Evolutionary conservation across 2,888 invertebrate genomes (phyloP).

Genomic region (Heliconius cydno): DNA sequence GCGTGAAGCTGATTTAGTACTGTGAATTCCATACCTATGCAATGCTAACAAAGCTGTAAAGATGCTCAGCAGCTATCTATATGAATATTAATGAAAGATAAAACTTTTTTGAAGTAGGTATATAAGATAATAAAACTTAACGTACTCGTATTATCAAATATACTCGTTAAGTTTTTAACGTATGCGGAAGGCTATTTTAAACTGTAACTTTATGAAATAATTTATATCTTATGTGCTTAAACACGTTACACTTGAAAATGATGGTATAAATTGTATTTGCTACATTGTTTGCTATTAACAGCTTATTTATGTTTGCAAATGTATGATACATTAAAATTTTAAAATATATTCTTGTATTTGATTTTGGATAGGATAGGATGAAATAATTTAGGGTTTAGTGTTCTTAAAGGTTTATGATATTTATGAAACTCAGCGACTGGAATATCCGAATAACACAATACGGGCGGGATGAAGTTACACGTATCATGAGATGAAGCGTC

Average conservation of each 20-base stretch:
- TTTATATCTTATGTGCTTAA: not conserved
- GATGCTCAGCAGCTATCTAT: not conserved
- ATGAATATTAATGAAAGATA: not conserved
- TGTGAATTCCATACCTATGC: too few relatives aligned
- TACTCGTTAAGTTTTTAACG: not conserved
- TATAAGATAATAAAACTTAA: not conserved
- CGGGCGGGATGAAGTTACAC: not conserved
- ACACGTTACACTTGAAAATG: not conserved
- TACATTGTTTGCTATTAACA: not conserved
- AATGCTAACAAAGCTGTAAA: not conserved
- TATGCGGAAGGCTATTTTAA: not conserved
- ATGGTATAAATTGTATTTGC: not conserved
- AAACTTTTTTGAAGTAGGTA: too few relatives aligned
- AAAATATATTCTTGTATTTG: not conserved
- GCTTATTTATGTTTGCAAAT: not conserved
- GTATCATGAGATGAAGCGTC: conserved; percentile 9
- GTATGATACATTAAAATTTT: not conserved
- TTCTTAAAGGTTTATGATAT: not conserved
- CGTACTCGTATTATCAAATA: not conserved
- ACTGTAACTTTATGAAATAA: not conserved
- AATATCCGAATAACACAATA: not conserved
- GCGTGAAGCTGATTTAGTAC: too few relatives aligned
- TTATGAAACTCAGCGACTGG: too few relatives aligned
- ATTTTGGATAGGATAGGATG: too few relatives aligned
- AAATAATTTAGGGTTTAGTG: not conserved